phyloP scores from a whole-genome alignment of 1,140 invertebrate genomes.

The Vanessa tameamea region DNA sequence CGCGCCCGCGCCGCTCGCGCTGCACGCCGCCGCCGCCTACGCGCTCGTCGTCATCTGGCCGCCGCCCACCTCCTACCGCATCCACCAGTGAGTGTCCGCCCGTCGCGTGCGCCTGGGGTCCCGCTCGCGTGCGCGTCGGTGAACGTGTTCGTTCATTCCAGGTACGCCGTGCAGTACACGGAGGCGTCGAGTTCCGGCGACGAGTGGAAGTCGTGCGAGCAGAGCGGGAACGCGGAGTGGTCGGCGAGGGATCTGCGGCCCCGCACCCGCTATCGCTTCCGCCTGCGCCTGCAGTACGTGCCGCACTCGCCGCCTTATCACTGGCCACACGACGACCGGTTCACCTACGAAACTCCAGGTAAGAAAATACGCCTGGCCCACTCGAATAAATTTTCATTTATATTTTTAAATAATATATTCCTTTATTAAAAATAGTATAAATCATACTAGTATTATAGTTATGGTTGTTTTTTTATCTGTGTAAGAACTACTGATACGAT shows the following conservation, averaged over 20 bases:
- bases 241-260: constrained; percentile 83
- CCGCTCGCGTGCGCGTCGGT: too few species aligned
- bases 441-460: too few species aligned
- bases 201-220: constrained; percentile 50
- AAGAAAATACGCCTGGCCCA: constrained; percentile 28
- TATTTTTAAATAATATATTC: too few species aligned
- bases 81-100: constrained; percentile 50
- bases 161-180: constrained; percentile 61
- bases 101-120: too few species aligned
- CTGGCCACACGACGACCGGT: constrained; percentile 86
- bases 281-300: constrained; percentile 85
- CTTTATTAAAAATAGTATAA: too few species aligned
- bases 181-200: constrained; percentile 46
- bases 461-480: too few species aligned
- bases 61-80: constrained; percentile 63
- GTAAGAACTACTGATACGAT: too few species aligned
- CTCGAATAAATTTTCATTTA: too few species aligned
- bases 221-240: constrained; percentile 67
- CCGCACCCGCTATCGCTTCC: constrained; percentile 87
- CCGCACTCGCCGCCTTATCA: constrained; percentile 81
- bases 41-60: constrained; percentile 84
- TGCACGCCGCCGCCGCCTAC: constrained; percentile 81
- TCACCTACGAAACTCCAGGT: constrained; percentile 89
- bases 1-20: constrained; percentile 83
- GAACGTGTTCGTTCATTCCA: constrained; percentile 25